Conservation (phyloP, 2,113 vertebrate species). For the Camelus dromedarius region DNA sequence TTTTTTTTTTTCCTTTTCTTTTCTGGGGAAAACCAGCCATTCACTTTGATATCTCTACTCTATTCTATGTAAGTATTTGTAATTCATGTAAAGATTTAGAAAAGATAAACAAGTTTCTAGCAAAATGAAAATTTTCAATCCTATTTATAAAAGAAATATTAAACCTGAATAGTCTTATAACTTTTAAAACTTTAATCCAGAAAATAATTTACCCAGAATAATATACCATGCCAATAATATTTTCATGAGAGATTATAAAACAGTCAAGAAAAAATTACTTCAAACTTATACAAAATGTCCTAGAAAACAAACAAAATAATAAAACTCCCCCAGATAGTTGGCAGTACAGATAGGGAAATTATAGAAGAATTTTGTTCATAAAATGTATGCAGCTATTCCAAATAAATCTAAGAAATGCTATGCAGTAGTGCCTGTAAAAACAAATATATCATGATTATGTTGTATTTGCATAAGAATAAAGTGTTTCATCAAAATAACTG, state of each 20-base stretch:
- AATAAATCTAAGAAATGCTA: not conserved
- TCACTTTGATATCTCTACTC: not conserved
- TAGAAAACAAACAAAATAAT: not conserved
- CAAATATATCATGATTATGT: not conserved
- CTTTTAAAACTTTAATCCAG: not conserved
- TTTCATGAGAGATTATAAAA: not conserved
- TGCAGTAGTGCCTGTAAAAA: not conserved
- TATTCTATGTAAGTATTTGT: not conserved
- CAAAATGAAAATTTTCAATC: not conserved
- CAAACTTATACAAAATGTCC: not conserved
- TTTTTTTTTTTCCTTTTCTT: not conserved
- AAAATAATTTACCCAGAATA: not conserved
- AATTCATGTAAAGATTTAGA: not conserved
- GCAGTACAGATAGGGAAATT: not conserved
- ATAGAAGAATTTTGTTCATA: not conserved
- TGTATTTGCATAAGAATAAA: not conserved
- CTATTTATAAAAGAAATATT: not conserved
- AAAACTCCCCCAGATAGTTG: not conserved
- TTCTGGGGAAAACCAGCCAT: not conserved
- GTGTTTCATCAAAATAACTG: not conserved
- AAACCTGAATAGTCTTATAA: too few species aligned
- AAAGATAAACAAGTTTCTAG: not conserved
- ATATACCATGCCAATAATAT: not conserved
- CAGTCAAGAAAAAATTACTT: not conserved
- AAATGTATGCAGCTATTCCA: not conserved